phyloP scores from a whole-genome alignment of 2,888 invertebrate genomes.

The Ceratothoa steindachneri region DNA sequence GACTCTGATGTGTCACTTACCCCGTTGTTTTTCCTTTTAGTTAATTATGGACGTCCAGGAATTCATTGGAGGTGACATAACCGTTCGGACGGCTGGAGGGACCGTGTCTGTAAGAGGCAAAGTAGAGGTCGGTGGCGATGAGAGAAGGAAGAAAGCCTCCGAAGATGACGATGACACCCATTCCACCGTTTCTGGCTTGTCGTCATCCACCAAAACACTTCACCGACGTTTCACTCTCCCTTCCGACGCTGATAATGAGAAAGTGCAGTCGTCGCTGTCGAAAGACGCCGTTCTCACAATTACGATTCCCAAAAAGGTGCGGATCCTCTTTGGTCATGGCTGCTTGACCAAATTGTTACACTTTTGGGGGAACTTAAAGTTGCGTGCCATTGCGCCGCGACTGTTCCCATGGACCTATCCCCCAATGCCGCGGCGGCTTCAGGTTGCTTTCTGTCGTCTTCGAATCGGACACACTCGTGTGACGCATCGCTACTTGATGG shows the following conservation, averaged over 20 bases:
- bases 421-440: no score
- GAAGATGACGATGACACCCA: slow-evolving; percentile 10
- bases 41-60: slow-evolving; percentile 46
- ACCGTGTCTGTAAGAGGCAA: slow-evolving; percentile 39
- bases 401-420: no score
- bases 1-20: no score
- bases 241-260: slow-evolving; percentile 33
- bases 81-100: slow-evolving; percentile 40
- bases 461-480: no score
- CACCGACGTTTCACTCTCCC: slow-evolving; percentile 37
- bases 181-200: slow-evolving; percentile 22
- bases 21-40: slow-evolving; percentile 16
- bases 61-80: slow-evolving; percentile 41
- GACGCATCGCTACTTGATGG: no score
- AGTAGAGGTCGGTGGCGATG: slow-evolving; percentile 23
- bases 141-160: not conserved
- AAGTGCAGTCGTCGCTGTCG: slow-evolving; percentile 30
- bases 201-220: slow-evolving; percentile 34
- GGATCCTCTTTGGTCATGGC: no score
- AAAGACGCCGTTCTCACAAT: slow-evolving; percentile 40
- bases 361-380: no score
- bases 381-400: no score
- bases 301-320: slow-evolving; percentile 42
- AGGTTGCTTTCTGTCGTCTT: no score
- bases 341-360: not conserved